Conservation (phyloP, 2,888 invertebrate species). For the Drosophila vallismaia region DNA sequence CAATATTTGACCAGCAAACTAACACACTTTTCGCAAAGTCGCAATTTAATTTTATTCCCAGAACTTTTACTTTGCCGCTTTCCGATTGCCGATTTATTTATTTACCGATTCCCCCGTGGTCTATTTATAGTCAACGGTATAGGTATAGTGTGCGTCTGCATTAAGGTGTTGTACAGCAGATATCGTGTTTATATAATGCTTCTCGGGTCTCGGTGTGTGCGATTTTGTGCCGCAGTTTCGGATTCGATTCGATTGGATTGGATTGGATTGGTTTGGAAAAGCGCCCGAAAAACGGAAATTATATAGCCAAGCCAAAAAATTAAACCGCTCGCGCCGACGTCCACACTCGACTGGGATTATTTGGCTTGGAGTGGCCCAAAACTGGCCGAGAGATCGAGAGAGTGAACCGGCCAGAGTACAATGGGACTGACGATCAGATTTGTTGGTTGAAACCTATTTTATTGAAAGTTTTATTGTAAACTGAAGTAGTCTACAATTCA, state of each 20-base stretch:
- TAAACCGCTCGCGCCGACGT: slow-evolving; percentile 76
- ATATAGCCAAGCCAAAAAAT: slow-evolving; percentile 35
- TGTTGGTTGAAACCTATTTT: too few relatives aligned
- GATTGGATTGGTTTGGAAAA: slow-evolving; percentile 16
- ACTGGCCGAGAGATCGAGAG: slow-evolving; percentile 13
- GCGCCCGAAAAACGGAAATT: slow-evolving; percentile 24
- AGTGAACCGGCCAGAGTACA: background rate
- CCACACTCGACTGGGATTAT: slow-evolving; percentile 73
- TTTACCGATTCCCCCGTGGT: slow-evolving; percentile 49
- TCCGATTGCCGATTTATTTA: slow-evolving; percentile 36
- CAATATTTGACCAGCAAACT: slow-evolving; percentile 23
- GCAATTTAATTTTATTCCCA: slow-evolving; percentile 49
- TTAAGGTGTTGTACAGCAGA: slow-evolving; percentile 37
- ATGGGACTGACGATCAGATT: too few relatives aligned
- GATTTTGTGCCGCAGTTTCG: slow-evolving; percentile 23
- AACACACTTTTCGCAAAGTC: slow-evolving; percentile 48
- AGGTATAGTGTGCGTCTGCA: slow-evolving; percentile 31
- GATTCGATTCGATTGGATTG: background rate
- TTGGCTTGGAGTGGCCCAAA: slow-evolving; percentile 62
- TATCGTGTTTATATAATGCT: slow-evolving; percentile 59
- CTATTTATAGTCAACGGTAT: slow-evolving; percentile 41
- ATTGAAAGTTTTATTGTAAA: too few relatives aligned
- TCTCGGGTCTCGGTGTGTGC: slow-evolving; percentile 18
- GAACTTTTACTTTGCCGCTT: slow-evolving; percentile 49
- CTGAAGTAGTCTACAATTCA: too few relatives aligned